Base-by-base conservation (phyloP, 2,888 invertebrate species). In the Scrobipalpa atriplicella region DNA sequence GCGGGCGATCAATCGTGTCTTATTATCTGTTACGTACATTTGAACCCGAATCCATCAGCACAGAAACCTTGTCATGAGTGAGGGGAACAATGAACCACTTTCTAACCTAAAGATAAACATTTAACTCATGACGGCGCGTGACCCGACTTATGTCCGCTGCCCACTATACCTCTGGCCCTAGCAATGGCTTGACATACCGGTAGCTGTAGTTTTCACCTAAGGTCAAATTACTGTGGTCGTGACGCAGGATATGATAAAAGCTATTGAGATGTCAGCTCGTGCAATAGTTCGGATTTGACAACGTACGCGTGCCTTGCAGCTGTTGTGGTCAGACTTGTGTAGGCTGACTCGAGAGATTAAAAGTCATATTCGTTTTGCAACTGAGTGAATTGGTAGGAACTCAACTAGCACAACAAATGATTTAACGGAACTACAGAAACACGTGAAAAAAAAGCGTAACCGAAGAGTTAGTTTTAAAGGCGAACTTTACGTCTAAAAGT, bases 71-170 rank as follows among this genome's bases (percentile, higher is more conserved):
- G 80, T 81, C 81, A 81, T 79, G 72, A 75, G 71, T 73, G 79
- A 82, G 82, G 87, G 84, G 84, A 89, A 90, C 90, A 90, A 87
- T 87, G 81, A 83, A 80, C 87, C 79, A 87, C 91, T 91, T 91
- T 90, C 90, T 89, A 89, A 78, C 75, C 72, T 73, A 76, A 78
- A 81, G 77, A 77, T 77, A 75, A 74, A 70, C 71, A 67, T 66
- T 68, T 61, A 68, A 72, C 78, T 84, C 85, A 82, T 87, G 85
- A 85, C 82, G 79, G 74, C 78, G 79, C 76, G 74, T 84, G 86
- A 87, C 86, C 81, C 68, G 71, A n/a, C 51, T 54, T 47, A 67
- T 66, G 67, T 70, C 62, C 66, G 69, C 67, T 72, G 76, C 68
- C 75, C 71, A 74, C 68, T 75, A 71, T 72, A 71, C 70, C 68